Percentiles rank a stretch among this genome's conserved stretches.
phyloP scores from a whole-genome alignment of 2,113 vertebrate species.

The Zosterops lateralis region DNA sequence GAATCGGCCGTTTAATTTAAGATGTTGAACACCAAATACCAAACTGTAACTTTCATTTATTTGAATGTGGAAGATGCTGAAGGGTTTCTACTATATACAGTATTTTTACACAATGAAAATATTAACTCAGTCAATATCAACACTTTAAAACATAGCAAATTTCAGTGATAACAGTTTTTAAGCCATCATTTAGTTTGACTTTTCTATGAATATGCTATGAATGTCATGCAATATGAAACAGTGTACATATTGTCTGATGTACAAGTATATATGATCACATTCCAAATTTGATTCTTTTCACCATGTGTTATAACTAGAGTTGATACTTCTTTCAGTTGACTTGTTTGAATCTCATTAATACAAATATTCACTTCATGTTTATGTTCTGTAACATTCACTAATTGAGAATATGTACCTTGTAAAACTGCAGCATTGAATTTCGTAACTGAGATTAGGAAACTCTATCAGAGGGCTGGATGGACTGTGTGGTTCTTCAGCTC shows the following conservation, averaged over 20 bases:
- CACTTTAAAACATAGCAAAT: slow-evolving; percentile 45
- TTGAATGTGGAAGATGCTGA: slow-evolving; percentile 52
- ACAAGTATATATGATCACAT: slow-evolving; percentile 58
- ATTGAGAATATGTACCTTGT: slow-evolving; percentile 65
- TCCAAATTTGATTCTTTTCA: slow-evolving; percentile 52
- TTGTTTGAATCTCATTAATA: slow-evolving; percentile 63
- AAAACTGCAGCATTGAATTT: slow-evolving; percentile 61
- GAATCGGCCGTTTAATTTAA: slow-evolving; percentile 17
- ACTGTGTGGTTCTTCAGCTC: slow-evolving; percentile 54
- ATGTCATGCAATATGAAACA: slow-evolving; percentile 59
- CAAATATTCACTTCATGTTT: slow-evolving; percentile 60
- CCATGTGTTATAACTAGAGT: slow-evolving; percentile 51
- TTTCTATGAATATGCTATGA: slow-evolving; percentile 63
- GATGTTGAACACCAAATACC: slow-evolving; percentile 39
- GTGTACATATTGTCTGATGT: slow-evolving; percentile 61
- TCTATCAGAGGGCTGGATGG: slow-evolving; percentile 47
- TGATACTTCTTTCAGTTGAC: slow-evolving; percentile 55
- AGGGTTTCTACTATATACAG: slow-evolving; percentile 58
- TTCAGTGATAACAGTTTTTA: slow-evolving; percentile 23
- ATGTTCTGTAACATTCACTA: slow-evolving; percentile 64
- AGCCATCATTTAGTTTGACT: slow-evolving; percentile 57
- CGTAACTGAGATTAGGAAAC: slow-evolving; percentile 56
- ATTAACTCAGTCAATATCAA: slow-evolving; percentile 50
- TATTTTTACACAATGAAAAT: slow-evolving; percentile 64
- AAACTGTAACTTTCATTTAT: slow-evolving; percentile 47